phyloP scores from a whole-genome alignment of 2,888 invertebrate genomes.

The Polia nebulosa region DNA sequence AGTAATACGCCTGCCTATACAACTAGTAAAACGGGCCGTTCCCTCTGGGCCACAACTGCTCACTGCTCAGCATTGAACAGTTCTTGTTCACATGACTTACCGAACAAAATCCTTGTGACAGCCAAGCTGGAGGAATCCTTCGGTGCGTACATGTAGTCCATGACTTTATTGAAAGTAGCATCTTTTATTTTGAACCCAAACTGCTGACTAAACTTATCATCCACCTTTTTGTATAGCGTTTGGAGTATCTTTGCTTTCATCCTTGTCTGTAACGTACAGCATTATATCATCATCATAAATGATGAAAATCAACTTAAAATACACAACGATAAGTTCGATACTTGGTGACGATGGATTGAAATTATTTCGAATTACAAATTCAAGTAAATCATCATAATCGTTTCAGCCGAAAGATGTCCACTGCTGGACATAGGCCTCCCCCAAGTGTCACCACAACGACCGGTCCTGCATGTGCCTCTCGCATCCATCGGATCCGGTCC shows the following conservation, averaged over 20 bases:
- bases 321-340: too few species aligned
- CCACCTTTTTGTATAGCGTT: conserved; percentile 51
- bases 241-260: conserved; percentile 67
- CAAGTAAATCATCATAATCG: too few species aligned
- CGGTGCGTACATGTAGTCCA: conserved; percentile 91
- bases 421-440: too few species aligned
- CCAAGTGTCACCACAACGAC: too few species aligned
- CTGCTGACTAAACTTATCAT: conserved; percentile 76
- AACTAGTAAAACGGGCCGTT: too few species aligned
- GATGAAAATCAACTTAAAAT: too few species aligned
- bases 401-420: too few species aligned
- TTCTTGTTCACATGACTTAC: conserved; percentile 89
- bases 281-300: not conserved
- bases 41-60: not conserved
- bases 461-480: too few species aligned
- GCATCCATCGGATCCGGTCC: too few species aligned
- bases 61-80: not conserved
- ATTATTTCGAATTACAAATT: too few species aligned
- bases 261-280: conserved; percentile 16
- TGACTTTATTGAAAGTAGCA: conserved; percentile 83
- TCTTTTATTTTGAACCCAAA: conserved; percentile 80
- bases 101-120: conserved; percentile 95
- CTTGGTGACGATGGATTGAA: too few species aligned
- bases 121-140: conserved; percentile 95
- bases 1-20: too few species aligned